Evolutionary conservation across 2,113 vertebrate genomes (phyloP), one percentile per base, ranked within the genome.

Genomic region (Pardalotus punctatus): DNA sequence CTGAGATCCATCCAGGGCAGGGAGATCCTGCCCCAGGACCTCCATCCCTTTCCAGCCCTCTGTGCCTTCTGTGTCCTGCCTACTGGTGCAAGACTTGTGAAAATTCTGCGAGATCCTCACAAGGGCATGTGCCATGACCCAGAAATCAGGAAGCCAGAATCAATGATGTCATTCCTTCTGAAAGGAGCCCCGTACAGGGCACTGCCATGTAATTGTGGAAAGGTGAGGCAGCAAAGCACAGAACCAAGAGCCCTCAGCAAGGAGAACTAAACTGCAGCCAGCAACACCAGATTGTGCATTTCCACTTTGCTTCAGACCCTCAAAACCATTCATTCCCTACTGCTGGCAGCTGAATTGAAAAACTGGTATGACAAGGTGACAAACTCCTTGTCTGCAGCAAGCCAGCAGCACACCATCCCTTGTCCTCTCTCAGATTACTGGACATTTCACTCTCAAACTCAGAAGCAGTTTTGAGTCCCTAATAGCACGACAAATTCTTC

Each of bases 101-200:
- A 60, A n/a, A 21, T 50, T 42, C 48, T 27, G 24, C 0, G 0
- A 29, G n/a, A 43, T 31, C 23, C 38, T 48, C 3, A 43, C 9
- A 70, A 22, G 14, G 28, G 28, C 0, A 1, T 5, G 21, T 35
- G 40, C 57, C 3, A 2, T 4, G 12, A 47, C 35, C 42, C 31
- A 43, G 42, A 35, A 70, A 56, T 8, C 5, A 35, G 22, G 10
- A 54, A 77, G 43, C 15, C 54, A 78, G 40, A 6, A 48, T 38
- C 56, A 10, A 53, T 60, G 35, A 24, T 15, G 29, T 7, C 1
- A 0, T 6, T 64, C 43, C 20, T 62, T n/a, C 36, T 29, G 50
- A 69, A 27, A 61, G 62, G 24, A 40, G n/a, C 1, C 0, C 0
- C 0, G 48, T 45, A 66, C 1, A 7, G 43, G 35, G 19, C 19